Evolutionary conservation across 2,797 vertebrate species (phyloP), one percentile per base, ranked within the genome.

Genomic region (Sebastes matsubarae): DNA sequence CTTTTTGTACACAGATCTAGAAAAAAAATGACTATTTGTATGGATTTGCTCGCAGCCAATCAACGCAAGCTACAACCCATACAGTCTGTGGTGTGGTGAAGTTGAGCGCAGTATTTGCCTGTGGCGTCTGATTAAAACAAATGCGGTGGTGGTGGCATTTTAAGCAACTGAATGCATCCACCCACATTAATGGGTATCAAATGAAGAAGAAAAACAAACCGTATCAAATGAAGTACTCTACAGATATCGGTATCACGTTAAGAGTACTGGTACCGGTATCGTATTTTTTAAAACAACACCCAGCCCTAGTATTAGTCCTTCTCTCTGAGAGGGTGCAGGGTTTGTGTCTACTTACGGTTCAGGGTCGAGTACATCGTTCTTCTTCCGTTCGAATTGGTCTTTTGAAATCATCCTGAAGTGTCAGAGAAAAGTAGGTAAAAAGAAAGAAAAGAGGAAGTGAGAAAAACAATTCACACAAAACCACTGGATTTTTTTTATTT

Each of bases 381-480:
- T 99, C 96, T 98, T 99, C 89, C 98, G 97, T 93, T 99, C 99
- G 94, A 99, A 99, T 89, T 99, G 98, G 93, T 99, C 98, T 95
- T 99, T 99, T 67, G 97, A 99, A 93, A 99, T 99, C 94, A 96
- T 99, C 91, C 99, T 99, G 84, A 68, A 75, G 29, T 2, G 30
- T 42, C 27, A 22, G 25, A 20, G 4, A 65, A 57, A 36, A 68
- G 2, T 25, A 36, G 24, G 13, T 1, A 54, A 9, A 24, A 18
- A 20, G 11, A 30, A 61, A 61, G 22, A 57, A 3, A 6, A 27
- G 20, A 24, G 10, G 12, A 0, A 8, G 20, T 78, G 29, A 69
- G 24, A 42, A 61, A 65, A 30, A 70, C n/a, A 36, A 8, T 11
- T 18, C 1, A 55, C 1, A 38, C 1, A 29, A 7, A 50, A 9